Evolutionary conservation across 2,888 invertebrate genomes (phyloP), one percentile per base, ranked within the genome.

Genomic region (Tenthredo livida): DNA sequence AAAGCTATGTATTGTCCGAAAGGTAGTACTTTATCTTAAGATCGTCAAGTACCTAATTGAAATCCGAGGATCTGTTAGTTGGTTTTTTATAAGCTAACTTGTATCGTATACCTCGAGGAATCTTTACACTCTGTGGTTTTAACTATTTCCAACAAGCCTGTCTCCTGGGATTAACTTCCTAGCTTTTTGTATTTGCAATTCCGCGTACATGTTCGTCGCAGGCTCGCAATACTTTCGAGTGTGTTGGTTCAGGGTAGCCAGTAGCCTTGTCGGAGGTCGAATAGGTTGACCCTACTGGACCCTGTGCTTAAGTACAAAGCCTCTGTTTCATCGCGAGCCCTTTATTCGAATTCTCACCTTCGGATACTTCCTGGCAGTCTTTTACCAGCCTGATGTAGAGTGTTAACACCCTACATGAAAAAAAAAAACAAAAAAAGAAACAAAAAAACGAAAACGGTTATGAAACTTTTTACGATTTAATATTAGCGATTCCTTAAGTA

Each of bases 241-340:
- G 54, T 37, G 61, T 37, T 47, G 80, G 80, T 37, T 80, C n/a
- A 80, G 21, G 65, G 61, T 65, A 43, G 65, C 25, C 80, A 61
- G 80, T 43, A 61, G 80, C 80, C 80, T 80, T 80, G 80, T 80
- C 80, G 80, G 58, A 80, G 80, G 80, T 80, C 80, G 80, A n/a
- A 80, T 61, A 65, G 80, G 80, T 80, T 80, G 80, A 80, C 80
- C 61, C 43, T 29, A 33, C 12, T 65, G 80, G 65, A 43, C 80
- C 65, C 15, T 33, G 40, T 61, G 40, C 58, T 58, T 61, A 58
- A 80, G 80, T 58, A 29, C 67, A 40, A 37, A 61, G 61, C 80
- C 61, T 61, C 80, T 37, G 80, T 80, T 65, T 80, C 61, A 21
- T n/a, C 54, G 78, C 75, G 15, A 75, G 21, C 47, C 58, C 54